Base-by-base conservation (phyloP, 1,140 invertebrate species). In the Scaptodrosophila lebanonensis region DNA sequence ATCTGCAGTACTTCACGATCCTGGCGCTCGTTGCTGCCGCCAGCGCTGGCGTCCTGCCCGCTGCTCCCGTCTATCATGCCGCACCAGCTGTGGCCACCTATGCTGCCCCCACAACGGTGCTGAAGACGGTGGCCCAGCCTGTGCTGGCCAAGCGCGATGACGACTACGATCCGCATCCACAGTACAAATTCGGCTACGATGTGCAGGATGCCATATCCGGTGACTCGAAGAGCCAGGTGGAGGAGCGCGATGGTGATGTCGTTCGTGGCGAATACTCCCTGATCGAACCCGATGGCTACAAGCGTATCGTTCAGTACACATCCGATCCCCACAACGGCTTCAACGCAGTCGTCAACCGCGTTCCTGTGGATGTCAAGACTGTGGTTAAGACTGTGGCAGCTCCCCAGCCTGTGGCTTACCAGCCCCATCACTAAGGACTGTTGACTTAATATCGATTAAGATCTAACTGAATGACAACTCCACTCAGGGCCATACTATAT, bases 171-270 rank as follows among this genome's bases (percentile, higher is more conserved):
- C 88, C 88, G 48, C 87, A 88, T 49, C 79, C 88, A 40, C 88
- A 88, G 49, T 89, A 89, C 87, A 85, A 77, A 47, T 89, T 69
- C 72, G 86, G 68, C 18, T 89, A 89, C 49, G 86, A 87, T 62
- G 85, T 90, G 5, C 86, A 89, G 65, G 90, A 91, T 65, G 65
- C 87, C 2, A 67, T 87, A 63, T 91, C 88, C 53, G 89, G 91
- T 2, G 90, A 91, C 67, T 86, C 88, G 53, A 91, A 91, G 87
- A 87, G 86, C 44, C 89, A 90, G 72, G 87, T 89, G 54, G 90
- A 91, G 87, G 88, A 86, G 51, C 87, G 90, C 25, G 87, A 89
- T 33, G 90, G 90, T 4, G 90, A 91, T 58, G 86, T 88, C 5
- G 90, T 91, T 18, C 87, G 62, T 68, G 84, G 68, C 32, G 64